Percentiles rank a stretch among this genome's conserved stretches.
Evolutionary conservation across 2,797 vertebrate species (phyloP).

Genomic region (Xerus rutilus): DNA sequence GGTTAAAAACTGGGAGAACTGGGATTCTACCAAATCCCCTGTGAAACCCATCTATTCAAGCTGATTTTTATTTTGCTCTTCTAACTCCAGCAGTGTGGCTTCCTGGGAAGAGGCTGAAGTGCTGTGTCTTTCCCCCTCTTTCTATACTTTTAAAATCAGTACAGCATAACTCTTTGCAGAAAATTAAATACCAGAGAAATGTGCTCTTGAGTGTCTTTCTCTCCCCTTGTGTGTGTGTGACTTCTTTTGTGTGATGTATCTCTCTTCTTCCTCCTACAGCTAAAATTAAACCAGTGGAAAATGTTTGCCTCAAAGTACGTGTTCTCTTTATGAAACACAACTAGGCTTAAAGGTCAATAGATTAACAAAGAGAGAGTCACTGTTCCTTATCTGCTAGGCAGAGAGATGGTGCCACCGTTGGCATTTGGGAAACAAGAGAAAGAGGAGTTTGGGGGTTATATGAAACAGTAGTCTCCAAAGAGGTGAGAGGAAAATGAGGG

Average conservation of each 20-base stretch:
- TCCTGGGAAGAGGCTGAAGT: not conserved
- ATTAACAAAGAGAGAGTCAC: conserved; percentile 61
- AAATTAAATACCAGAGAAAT: conserved; percentile 69
- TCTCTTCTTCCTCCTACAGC: conserved; percentile 49
- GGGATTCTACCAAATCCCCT: conserved; percentile 32
- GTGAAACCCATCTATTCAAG: conserved; percentile 41
- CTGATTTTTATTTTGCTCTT: conserved; percentile 37
- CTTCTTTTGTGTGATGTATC: conserved; percentile 67
- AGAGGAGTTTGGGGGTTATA: not conserved
- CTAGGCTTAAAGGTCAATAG: conserved; percentile 71
- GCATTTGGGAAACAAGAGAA: not conserved
- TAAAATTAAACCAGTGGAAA: conserved; percentile 81
- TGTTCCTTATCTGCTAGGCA: not conserved
- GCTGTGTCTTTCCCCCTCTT: conserved; percentile 13
- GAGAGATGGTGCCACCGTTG: not conserved
- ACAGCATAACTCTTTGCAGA: conserved; percentile 20
- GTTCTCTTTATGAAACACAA: conserved; percentile 68
- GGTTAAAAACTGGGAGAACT: conserved; percentile 7
- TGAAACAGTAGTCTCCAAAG: not conserved
- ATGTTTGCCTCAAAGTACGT: conserved; percentile 67
- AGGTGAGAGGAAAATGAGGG: not conserved
- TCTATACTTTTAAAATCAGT: conserved; percentile 48
- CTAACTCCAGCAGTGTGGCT: not conserved
- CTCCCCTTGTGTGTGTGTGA: conserved; percentile 19
- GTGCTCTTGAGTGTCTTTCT: conserved; percentile 39